Percentiles rank a stretch among this genome's conserved stretches.
phyloP scores from a whole-genome alignment of 2,888 invertebrate genomes.

The Drepana falcataria region DNA sequence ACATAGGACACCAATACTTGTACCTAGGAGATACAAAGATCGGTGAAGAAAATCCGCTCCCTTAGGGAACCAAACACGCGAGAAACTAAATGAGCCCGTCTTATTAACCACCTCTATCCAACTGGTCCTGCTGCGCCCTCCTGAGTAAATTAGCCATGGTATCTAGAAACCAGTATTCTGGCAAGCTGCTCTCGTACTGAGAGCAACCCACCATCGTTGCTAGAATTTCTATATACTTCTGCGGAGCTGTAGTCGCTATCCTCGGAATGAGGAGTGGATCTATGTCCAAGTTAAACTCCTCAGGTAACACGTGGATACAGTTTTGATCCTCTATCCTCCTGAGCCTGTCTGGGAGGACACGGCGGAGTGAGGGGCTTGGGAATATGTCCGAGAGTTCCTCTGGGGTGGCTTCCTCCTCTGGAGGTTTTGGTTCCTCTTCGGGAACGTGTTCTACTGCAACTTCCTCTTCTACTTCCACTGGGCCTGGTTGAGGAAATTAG shows the following conservation, averaged over 20 bases:
- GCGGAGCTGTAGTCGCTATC: constrained; percentile 43
- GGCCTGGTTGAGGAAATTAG: constrained; percentile 9
- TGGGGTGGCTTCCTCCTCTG: constrained; percentile 15
- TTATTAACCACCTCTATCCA: constrained; percentile 39
- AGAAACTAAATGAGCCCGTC: too few relatives aligned
- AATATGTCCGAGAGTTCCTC: constrained; percentile 43
- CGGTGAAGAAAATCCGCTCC: too few relatives aligned
- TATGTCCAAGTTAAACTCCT: constrained; percentile 44
- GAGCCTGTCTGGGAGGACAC: constrained; percentile 43
- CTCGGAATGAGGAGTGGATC: constrained; percentile 54
- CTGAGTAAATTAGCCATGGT: constrained; percentile 62
- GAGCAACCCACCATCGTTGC: constrained; percentile 56
- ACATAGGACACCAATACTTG: too few relatives aligned
- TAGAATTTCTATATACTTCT: constrained; percentile 59
- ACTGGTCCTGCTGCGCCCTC: constrained; percentile 54
- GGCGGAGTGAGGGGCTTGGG: constrained; percentile 55
- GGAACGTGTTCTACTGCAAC: constrained; percentile 13
- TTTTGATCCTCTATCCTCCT: constrained; percentile 50
- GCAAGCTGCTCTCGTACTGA: constrained; percentile 54
- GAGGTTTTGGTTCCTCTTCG: constrained; percentile 23
- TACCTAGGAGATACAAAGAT: too few relatives aligned
- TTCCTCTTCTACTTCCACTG: constrained; percentile 25
- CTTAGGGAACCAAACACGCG: too few relatives aligned
- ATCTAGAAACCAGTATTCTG: constrained; percentile 76
- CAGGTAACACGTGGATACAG: constrained; percentile 54